Conservation (phyloP, 2,797 vertebrate genomes). For the Hephaestus fuliginosus region DNA sequence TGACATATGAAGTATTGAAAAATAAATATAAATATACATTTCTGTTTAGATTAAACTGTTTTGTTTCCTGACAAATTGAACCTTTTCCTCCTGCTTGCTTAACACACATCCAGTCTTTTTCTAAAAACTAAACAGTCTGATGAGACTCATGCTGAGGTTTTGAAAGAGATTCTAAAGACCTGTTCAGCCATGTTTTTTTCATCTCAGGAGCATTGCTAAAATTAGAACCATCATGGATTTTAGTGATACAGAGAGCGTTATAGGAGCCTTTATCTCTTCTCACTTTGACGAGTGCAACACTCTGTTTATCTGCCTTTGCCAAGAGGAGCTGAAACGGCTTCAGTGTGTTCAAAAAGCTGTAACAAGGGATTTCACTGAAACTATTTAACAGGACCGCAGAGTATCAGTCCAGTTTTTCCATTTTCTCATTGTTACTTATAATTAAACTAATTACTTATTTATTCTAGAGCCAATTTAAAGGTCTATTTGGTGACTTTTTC, state of each 20-base stretch:
- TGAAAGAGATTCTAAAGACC: conserved; percentile 11
- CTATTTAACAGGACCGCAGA: neutral
- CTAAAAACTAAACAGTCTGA: conserved; percentile 3
- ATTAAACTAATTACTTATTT: neutral
- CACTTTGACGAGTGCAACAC: conserved; percentile 31
- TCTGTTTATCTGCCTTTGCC: conserved; percentile 13
- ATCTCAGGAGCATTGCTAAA: conserved; percentile 24
- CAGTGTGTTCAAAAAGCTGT: conserved; percentile 20
- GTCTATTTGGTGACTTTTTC: neutral
- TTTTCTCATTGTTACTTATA: neutral
- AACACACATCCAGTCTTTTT: neutral
- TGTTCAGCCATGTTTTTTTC: neutral
- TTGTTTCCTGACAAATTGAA: neutral
- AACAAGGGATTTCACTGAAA: conserved; percentile 24
- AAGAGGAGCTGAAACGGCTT: conserved; percentile 37
- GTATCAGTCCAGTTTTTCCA: neutral
- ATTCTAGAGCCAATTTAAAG: neutral
- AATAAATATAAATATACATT: too few species aligned
- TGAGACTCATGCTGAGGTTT: neutral
- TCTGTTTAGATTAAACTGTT: neutral
- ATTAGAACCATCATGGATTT: conserved; percentile 37
- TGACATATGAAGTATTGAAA: neutral
- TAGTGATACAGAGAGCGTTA: conserved; percentile 25
- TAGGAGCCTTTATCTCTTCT: conserved; percentile 30
- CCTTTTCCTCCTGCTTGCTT: neutral